phyloP scores from a whole-genome alignment of 1,140 invertebrate species.

The Polypedilum pembai region DNA sequence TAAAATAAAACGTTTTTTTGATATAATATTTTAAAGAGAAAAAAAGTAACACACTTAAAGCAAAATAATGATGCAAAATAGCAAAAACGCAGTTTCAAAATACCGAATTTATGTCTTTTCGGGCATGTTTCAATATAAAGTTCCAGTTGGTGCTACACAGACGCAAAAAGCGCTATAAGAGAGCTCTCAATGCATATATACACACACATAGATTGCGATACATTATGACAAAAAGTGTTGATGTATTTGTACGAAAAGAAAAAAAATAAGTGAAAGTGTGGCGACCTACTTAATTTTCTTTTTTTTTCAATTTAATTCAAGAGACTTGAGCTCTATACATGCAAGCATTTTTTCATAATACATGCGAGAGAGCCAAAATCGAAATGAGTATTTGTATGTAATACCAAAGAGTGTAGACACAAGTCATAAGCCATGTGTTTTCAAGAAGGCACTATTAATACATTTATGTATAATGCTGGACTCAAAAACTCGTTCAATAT shows the following conservation, averaged over 20 bases:
- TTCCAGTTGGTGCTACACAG: constrained; percentile 10
- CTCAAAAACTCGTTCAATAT: too few relatives aligned
- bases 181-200: neutral
- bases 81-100: constrained; percentile 11
- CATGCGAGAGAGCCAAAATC: neutral
- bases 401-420: too few relatives aligned
- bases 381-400: too few relatives aligned
- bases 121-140: constrained; percentile 1
- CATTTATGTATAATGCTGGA: too few relatives aligned
- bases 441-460: too few relatives aligned
- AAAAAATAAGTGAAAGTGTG: constrained; percentile 26
- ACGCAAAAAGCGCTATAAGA: neutral
- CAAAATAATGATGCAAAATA: neutral
- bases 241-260: constrained; percentile 16
- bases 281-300: constrained; percentile 26
- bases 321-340: neutral
- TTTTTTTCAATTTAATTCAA: constrained; percentile 17
- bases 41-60: constrained; percentile 17
- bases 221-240: neutral
- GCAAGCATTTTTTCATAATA: constrained; percentile 15
- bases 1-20: neutral
- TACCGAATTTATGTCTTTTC: constrained; percentile 18
- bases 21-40: neutral
- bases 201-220: constrained; percentile 4
- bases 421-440: neutral